Conservation (phyloP, 37 sponge, comb jelly and placozoan species). For the Tethya wilhelma region DNA sequence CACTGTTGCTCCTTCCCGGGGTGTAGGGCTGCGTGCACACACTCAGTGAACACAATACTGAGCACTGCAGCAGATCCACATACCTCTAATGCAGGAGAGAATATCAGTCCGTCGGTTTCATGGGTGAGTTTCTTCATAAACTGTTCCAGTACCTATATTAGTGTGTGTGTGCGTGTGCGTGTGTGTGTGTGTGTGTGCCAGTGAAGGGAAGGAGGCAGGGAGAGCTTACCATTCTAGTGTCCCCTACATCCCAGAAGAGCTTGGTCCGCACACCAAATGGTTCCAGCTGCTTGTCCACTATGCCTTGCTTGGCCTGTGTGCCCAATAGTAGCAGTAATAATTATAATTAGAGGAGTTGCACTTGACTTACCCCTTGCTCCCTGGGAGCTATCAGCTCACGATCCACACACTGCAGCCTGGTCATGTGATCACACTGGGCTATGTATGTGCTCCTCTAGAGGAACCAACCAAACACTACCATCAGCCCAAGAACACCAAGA, state of each 20-base stretch:
- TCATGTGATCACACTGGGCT: conserved; percentile 65
- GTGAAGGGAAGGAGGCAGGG: background rate
- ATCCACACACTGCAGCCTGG: conserved; percentile 65
- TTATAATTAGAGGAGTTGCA: background rate
- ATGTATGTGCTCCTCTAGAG: conserved; percentile 55
- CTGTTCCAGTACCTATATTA: conserved; percentile 73
- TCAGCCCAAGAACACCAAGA: background rate
- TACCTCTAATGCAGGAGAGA: conserved; percentile 82
- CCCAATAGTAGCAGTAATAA: background rate
- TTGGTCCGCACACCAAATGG: conserved; percentile 90
- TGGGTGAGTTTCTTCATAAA: conserved; percentile 82
- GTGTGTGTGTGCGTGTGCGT: background rate
- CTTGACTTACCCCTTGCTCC: conserved; percentile 71
- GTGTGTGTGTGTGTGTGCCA: background rate
- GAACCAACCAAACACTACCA: background rate
- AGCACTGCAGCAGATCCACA: background rate
- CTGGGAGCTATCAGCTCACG: conserved; percentile 89
- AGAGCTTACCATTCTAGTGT: conserved; percentile 46
- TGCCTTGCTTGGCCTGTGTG: conserved; percentile 47
- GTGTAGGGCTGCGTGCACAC: conserved; percentile 71
- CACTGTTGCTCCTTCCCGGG: conserved; percentile 63
- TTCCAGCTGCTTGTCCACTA: conserved; percentile 72
- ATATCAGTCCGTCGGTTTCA: conserved; percentile 92
- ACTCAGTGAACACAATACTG: background rate
- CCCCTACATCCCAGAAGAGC: conserved; percentile 82